These are phyloP conservation scores for Ametastegia equiseti DNA, from an alignment of 2,888 invertebrate genomes.

Conservation along the genomic window DNA sequence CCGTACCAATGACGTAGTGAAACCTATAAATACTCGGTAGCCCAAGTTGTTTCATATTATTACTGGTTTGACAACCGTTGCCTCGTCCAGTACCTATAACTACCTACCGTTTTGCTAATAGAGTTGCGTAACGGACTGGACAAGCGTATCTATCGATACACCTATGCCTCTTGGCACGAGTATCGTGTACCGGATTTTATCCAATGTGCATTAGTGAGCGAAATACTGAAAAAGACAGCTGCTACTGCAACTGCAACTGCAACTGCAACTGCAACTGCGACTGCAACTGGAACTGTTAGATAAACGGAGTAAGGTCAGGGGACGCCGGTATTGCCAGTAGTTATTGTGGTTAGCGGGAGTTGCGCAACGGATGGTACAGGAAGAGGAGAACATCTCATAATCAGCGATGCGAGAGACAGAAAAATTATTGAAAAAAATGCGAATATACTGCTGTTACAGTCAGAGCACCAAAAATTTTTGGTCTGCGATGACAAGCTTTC, in stretches of 20 bases:
- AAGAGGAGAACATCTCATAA: not conserved
- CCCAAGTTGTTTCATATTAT: not conserved
- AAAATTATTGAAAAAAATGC: not conserved
- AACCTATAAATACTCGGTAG: constrained; percentile 8
- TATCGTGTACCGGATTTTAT: constrained; percentile 2
- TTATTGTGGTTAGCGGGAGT: constrained; percentile 4
- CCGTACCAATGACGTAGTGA: not conserved
- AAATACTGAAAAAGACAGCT: constrained; percentile 20
- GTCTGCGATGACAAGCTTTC: not conserved
- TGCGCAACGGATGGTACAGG: constrained; percentile 1
- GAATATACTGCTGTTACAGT: not conserved
- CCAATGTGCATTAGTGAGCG: not conserved
- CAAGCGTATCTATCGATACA: constrained; percentile 5
- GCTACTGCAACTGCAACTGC: constrained; percentile 5
- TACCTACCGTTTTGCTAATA: constrained; percentile 46
- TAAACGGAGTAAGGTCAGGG: constrained; percentile 26
- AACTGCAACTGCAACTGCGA: too few relatives aligned
- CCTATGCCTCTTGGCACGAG: not conserved
- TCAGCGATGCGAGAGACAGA: not conserved
- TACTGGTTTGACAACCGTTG: constrained; percentile 43
- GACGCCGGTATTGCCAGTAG: not conserved
- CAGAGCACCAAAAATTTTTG: not conserved
- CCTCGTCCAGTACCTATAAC: constrained; percentile 30
- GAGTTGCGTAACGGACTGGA: constrained; percentile 47
- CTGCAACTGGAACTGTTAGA: constrained; percentile 7